Conservation (phyloP, 2,797 vertebrate species). For the Cyprinella venusta region DNA sequence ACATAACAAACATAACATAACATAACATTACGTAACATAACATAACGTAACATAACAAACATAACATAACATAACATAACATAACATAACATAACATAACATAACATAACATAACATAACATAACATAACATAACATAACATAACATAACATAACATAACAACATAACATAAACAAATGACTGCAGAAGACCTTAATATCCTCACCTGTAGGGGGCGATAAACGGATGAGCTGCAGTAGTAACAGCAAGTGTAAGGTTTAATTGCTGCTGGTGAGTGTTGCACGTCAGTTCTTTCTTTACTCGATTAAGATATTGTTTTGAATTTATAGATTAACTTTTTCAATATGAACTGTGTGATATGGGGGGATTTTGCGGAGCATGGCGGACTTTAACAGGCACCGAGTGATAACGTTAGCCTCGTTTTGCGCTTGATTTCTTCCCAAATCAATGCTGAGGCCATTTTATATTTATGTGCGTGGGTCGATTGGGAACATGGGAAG, state of each 20-base stretch:
- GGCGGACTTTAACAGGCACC: background rate
- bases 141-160: background rate
- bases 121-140: background rate
- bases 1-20: background rate
- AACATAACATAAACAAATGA: background rate
- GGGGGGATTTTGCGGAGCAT: background rate
- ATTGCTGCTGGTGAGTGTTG: slow-evolving; percentile 24
- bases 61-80: too few relatives aligned
- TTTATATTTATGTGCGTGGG: background rate
- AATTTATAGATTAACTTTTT: background rate
- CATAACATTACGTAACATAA: too few relatives aligned
- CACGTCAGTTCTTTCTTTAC: background rate
- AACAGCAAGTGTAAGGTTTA: background rate
- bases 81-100: background rate
- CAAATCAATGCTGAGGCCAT: background rate
- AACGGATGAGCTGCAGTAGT: background rate
- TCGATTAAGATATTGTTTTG: background rate
- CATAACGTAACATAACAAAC: too few relatives aligned
- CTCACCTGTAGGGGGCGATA: slow-evolving; percentile 21
- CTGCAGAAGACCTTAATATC: too few relatives aligned
- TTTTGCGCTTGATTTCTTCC: background rate
- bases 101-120: background rate
- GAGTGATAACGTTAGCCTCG: background rate
- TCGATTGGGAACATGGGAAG: background rate
- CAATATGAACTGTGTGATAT: background rate